A percentile compares a stretch with the other conserved stretches of the same genome.
Conservation (phyloP, 1,140 invertebrate genomes). For the Macrobrachium rosenbergii region DNA sequence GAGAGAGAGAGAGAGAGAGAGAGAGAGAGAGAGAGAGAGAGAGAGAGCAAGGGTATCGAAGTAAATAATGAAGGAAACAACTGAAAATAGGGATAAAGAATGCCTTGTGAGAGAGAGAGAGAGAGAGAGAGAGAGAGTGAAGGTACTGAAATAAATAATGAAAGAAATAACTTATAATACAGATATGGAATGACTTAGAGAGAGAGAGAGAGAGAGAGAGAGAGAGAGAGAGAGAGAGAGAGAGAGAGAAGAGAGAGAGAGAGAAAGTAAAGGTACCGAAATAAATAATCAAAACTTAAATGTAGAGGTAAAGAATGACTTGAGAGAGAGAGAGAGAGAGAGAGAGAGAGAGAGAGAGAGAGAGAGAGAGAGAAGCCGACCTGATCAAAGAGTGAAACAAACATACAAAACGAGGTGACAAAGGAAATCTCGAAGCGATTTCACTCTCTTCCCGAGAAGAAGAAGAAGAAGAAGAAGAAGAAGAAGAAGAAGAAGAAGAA, state of each 20-base stretch:
- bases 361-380: not conserved
- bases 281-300: not conserved
- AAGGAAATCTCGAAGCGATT: no score
- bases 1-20: conserved; percentile 1
- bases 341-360: not conserved
- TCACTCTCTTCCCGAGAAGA: no score
- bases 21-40: conserved; percentile 11
- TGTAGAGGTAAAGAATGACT: not conserved
- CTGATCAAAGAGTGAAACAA: not conserved
- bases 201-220: not conserved
- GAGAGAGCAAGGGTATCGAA: not conserved
- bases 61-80: no score
- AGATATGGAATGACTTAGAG: no score
- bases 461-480: no score
- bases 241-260: not conserved
- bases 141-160: no score
- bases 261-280: not conserved
- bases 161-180: no score
- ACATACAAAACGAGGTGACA: not conserved
- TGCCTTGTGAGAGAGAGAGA: no score
- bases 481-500: no score
- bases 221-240: conserved; percentile 4
- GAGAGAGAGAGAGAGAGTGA: no score
- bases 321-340: not conserved
- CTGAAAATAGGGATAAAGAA: no score